phyloP scores from a whole-genome alignment of 2,888 invertebrate genomes.

The Axea sp. region DNA sequence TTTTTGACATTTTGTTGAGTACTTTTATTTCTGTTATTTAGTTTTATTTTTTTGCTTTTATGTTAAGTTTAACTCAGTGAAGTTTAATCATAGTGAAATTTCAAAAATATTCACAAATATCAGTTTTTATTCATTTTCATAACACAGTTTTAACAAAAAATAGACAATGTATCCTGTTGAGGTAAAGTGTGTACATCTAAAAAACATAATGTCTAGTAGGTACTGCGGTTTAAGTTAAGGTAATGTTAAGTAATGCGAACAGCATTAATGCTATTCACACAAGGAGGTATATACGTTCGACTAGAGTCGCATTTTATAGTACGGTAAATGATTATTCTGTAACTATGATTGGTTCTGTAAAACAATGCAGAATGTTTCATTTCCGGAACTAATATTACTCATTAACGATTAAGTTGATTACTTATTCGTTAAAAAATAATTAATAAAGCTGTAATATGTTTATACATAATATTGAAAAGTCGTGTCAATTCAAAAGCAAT shows the following conservation, averaged over 20 bases:
- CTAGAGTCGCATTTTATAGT: conserved; percentile 77
- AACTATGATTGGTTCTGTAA: conserved; percentile 36
- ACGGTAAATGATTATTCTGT: conserved; percentile 36
- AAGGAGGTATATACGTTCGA: conserved; percentile 77
- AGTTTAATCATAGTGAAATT: too few relatives aligned
- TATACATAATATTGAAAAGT: too few relatives aligned
- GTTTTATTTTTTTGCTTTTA: too few relatives aligned
- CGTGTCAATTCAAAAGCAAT: too few relatives aligned
- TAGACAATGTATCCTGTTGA: conserved; percentile 64
- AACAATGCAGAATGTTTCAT: conserved; percentile 13
- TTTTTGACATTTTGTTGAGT: too few relatives aligned
- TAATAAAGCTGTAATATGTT: too few relatives aligned
- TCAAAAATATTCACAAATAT: too few relatives aligned
- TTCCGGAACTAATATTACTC: too few relatives aligned
- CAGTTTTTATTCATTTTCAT: conserved; percentile 3
- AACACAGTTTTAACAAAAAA: conserved; percentile 20
- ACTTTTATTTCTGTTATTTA: too few relatives aligned
- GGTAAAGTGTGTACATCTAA: conserved; percentile 74
- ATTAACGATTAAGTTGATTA: too few relatives aligned
- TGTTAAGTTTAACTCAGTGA: too few relatives aligned
- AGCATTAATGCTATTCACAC: conserved; percentile 38
- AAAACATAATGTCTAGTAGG: conserved; percentile 73
- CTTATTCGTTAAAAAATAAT: too few relatives aligned
- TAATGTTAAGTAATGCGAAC: conserved; percentile 63
- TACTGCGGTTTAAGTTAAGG: conserved; percentile 72